Evolutionary conservation across 2,113 vertebrate species (phyloP), one percentile per base, ranked within the genome.

Genomic region (Panthera leo): DNA sequence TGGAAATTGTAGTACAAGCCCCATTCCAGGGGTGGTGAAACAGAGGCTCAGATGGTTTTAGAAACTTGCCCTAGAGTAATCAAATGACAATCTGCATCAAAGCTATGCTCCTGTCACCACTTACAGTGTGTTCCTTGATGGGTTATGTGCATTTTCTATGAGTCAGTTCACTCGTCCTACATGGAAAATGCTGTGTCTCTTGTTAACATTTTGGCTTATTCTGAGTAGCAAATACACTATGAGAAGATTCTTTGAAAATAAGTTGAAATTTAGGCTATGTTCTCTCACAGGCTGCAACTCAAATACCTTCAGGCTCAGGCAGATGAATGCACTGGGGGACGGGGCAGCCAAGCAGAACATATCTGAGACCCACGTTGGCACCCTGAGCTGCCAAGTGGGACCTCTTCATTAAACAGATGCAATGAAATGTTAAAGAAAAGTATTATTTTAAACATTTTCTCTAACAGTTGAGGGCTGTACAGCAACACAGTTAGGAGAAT

Each of bases 191-290:
- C 29, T 75, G 21, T 14, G 48, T 51, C 61, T 84, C 61, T 51
- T 96, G 19, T 48, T 87, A 90, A 79, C 1, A 53, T 96, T 82
- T 89, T 42, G 31, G 13, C 53, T 94, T 84, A 86, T 94, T 89
- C 14, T 85, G 15, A 80, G n/a, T 36, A 93, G 42, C 29, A 63
- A 92, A 58, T 65, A 68, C 14, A 70, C n/a, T 21, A 84, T 58
- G 19, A 95, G 53, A 85, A 63, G 71, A 89, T 42, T 39, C 16
- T 87, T 88, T 51, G 51, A 80, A 91, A 88, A 78, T 82, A 53
- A 73, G 73, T 89, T 94, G 80, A 94, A 90, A 45, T 25, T 27
- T 9, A 39, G 34, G 63, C 23, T 45, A 61, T 21, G 18, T 75
- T 88, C 61, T 71, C 51, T 96, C 27, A 89, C 61, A 89, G 51